These are phyloP conservation scores for Hormaphis cornu DNA, from an alignment of 1,140 invertebrate genomes.

Conservation along the genomic window DNA sequence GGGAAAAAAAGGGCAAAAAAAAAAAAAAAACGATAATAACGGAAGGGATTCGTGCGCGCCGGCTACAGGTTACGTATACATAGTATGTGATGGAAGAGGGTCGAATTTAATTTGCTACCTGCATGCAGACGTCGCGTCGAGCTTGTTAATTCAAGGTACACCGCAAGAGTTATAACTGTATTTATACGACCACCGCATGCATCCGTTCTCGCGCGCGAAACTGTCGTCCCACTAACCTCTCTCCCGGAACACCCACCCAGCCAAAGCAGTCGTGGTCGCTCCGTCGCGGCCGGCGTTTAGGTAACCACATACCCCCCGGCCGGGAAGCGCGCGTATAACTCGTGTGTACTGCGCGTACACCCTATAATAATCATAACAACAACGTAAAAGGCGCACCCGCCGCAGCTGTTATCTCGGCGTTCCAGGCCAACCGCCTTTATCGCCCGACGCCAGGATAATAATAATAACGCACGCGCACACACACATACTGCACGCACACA, in stretches of 20 bases:
- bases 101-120: constrained; percentile 31
- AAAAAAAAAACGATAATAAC: constrained; percentile 7
- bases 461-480: background rate
- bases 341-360: too few species aligned
- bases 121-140: constrained; percentile 28
- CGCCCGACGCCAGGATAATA: constrained; percentile 16
- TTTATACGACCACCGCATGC: too few species aligned
- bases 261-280: too few species aligned
- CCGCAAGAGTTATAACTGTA: too few species aligned
- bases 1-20: background rate
- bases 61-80: background rate
- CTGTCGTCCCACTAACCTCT: too few species aligned
- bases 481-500: background rate
- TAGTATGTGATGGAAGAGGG: background rate
- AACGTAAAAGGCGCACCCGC: constrained; percentile 19
- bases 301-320: too few species aligned
- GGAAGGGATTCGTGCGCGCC: background rate
- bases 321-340: too few species aligned
- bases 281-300: too few species aligned
- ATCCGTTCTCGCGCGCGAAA: too few species aligned
- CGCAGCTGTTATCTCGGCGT: constrained; percentile 20
- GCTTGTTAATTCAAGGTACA: constrained; percentile 24
- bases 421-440: constrained; percentile 32
- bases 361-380: too few species aligned
- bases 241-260: background rate